Base-by-base conservation (phyloP, 2,888 invertebrate genomes). In the Hipparchia sbordonii region DNA sequence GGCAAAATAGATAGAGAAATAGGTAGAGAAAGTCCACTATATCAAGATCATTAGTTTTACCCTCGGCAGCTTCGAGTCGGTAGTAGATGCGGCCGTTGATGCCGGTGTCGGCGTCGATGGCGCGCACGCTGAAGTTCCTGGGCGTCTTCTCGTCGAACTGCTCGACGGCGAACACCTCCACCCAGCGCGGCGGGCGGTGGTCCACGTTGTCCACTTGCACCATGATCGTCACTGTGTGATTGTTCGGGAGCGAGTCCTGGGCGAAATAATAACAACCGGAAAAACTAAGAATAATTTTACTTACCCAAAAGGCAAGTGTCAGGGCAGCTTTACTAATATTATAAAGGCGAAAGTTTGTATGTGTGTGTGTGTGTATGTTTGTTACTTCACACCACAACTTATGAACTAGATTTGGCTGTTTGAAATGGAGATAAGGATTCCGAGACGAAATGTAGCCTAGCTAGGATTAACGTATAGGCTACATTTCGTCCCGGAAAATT, bases 21-120 rank as follows among this genome's bases (percentile, higher is more conserved):
- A 23, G 23, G 23, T 23, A 54, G 12, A 54, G 52, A 57, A 7
- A 23, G 23, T 54, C 39, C 39, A 70, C 63, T 6, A 54, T n/a
- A 12, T 6, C 5, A 52, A 10, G 10, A 54, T 54, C 3, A 54
- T 4, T 5, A n/a, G n/a, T 51, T 51, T 80, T 84, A 94, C 94
- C 92, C 76, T 84, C 84, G 67, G 85, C 85, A 3, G 87, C 89
- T 69, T 87, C 84, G 3, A 95, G 82, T 54, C 83, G 83, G 79
- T 95, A 96, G 75, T 89, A 83, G 63, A 96, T 95, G 3, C 86
- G 82, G 72, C 89, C 92, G 78, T 95, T 87, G 70, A 96, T 92
- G 46, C 94, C 94, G 0, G 94, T 93, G 84, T 96, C 96, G 1
- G 95, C 96, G 80, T 96, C 96, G 33, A 94, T 92, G 6, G 96